Conservation (phyloP, 1,140 invertebrate species). For the Drosophila pachea region DNA sequence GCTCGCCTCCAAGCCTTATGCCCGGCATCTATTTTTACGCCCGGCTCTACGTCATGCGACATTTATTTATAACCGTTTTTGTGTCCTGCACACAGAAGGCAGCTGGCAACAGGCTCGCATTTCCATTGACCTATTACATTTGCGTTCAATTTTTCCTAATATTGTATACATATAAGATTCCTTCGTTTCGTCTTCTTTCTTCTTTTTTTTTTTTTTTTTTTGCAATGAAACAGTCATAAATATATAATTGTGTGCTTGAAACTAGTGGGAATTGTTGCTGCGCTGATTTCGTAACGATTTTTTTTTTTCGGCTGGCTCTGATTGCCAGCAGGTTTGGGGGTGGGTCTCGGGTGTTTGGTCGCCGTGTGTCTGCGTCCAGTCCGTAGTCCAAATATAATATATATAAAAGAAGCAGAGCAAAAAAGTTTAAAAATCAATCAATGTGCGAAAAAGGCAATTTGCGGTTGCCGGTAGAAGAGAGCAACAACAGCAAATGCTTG, state of each 20-base stretch:
- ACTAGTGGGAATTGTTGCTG: constrained; percentile 43
- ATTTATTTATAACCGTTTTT: constrained; percentile 17
- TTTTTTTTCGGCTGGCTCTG: constrained; percentile 15
- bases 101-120: constrained; percentile 24
- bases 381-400: constrained; percentile 15
- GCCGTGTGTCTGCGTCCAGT: constrained; percentile 21
- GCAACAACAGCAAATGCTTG: constrained; percentile 45
- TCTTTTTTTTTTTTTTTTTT: constrained; percentile 10
- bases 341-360: too few species aligned
- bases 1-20: constrained; percentile 7
- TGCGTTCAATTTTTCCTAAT: neutral
- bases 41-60: constrained; percentile 24
- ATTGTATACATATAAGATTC: too few species aligned
- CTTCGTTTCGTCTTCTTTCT: too few species aligned
- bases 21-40: constrained; percentile 33
- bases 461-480: constrained; percentile 41
- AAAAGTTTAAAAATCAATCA: constrained; percentile 74
- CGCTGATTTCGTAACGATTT: constrained; percentile 49
- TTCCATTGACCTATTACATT: constrained; percentile 44
- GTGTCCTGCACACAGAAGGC: constrained; percentile 2
- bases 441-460: constrained; percentile 75
- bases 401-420: constrained; percentile 11
- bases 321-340: neutral
- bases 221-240: constrained; percentile 62
- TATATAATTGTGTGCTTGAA: constrained; percentile 66